Evolutionary conservation across 1,140 invertebrate species (phyloP), one percentile per base, ranked within the genome.

Genomic region (Cataglyphis hispanica): DNA sequence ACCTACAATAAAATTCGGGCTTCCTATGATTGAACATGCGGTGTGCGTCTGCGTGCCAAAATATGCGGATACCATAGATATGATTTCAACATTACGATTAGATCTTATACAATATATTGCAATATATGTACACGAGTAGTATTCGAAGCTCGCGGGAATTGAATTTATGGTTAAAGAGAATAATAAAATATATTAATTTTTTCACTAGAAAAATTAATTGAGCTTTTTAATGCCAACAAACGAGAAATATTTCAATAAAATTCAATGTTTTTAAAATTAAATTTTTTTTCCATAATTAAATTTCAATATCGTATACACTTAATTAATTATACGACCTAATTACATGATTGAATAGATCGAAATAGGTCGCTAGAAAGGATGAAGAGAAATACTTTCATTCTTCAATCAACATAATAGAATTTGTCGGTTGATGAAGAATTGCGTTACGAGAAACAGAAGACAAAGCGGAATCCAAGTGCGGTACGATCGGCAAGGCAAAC

Each of bases 381-480:
- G 11, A 58, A 22, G 34, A 8, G 40, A 37, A 81, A 22, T n/a
- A 37, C 8, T 72, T 60, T 72, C 50, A 46, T 74, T 19, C 4
- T 50, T 74, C 67, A 43, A 5, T 46, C 61, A 31, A 61, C 67
- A 75, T 92, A 91, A 91, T 92, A 92, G 89, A 92, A 92, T 92
- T 91, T 91, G 86, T 85, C 76, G 86, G 86, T 87, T 72, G 86
- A 85, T 88, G 84, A 90, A 90, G 84, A 88, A 76, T 64, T 64
- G 19, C 22, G 61, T 83, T 72, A 50, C 31, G 31, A 27, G 22
- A 53, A 37, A 6, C 16, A 37, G 64, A 80, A 60, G 31, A 80
- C 61, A 58, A 85, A 69, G 25, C 43, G 40, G 63, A 16, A 46
- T 37, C 13, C 46, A 61, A 69, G n/a, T 27, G 60, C 43, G n/a